Conservation (phyloP, 2,113 vertebrate genomes). For the Ahaetulla prasina region DNA sequence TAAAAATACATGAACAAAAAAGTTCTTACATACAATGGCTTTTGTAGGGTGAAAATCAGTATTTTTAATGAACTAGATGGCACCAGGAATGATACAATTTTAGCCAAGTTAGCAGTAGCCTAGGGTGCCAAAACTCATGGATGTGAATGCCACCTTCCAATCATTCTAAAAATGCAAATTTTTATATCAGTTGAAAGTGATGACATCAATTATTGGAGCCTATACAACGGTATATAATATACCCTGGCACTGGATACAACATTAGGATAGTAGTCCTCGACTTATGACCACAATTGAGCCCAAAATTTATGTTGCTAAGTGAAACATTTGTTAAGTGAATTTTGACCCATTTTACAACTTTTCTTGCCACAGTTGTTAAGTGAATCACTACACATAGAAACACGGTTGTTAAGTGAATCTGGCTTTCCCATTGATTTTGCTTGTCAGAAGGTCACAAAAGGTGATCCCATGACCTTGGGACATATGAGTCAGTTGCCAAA, state of each 20-base stretch:
- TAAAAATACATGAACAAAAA: neutral
- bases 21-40: neutral
- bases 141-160: neutral
- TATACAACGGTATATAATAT: neutral
- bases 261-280: neutral
- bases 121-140: neutral
- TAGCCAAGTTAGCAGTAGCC: neutral
- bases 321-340: no score
- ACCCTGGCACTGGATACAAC: neutral
- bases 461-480: no score
- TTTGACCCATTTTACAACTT: no score
- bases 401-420: no score
- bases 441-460: no score
- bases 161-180: neutral
- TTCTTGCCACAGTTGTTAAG: no score
- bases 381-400: no score
- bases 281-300: no score
- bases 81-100: neutral
- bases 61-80: neutral
- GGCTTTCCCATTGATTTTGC: no score
- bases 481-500: neutral
- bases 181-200: neutral
- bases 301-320: no score
- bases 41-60: neutral
- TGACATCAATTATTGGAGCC: neutral